Conservation (phyloP, 1,140 invertebrate species). For the Gonioctena quinquepunctata region DNA sequence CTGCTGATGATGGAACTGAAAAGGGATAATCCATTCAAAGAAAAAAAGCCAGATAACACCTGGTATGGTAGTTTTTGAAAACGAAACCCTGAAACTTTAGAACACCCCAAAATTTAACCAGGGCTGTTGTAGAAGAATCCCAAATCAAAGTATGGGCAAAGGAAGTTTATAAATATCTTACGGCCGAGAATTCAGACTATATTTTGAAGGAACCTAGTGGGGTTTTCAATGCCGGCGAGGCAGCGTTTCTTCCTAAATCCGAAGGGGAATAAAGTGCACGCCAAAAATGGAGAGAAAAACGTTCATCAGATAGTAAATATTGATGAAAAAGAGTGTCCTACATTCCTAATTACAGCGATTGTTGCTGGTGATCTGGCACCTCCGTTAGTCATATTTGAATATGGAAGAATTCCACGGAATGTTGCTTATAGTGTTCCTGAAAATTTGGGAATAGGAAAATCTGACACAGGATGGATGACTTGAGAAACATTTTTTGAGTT, state of each 20-base stretch:
- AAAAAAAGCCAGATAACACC: background rate
- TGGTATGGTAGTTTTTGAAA: background rate
- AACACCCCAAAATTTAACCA: background rate
- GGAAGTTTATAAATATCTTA: background rate
- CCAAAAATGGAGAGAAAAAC: slow-evolving; percentile 7
- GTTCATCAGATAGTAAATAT: background rate
- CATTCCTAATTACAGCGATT: slow-evolving; percentile 13
- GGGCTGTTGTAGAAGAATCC: background rate
- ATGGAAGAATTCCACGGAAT: slow-evolving; percentile 40
- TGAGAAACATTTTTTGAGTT: slow-evolving; percentile 55
- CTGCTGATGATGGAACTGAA: background rate
- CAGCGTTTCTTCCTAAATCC: background rate
- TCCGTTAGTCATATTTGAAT: slow-evolving; percentile 53
- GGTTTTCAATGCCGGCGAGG: background rate
- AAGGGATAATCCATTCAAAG: background rate
- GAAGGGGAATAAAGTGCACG: background rate
- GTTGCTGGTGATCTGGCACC: slow-evolving; percentile 34
- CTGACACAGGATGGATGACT: slow-evolving; percentile 56
- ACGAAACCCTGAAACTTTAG: background rate
- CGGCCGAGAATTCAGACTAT: background rate
- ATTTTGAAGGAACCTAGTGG: background rate
- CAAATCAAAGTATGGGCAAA: background rate
- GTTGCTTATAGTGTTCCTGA: slow-evolving; percentile 35
- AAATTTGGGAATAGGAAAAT: slow-evolving; percentile 49
- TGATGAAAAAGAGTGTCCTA: slow-evolving; percentile 25